Evolutionary conservation across 1,140 invertebrate species (phyloP), one percentile per base, ranked within the genome.

Genomic region (Mamestra configurata): DNA sequence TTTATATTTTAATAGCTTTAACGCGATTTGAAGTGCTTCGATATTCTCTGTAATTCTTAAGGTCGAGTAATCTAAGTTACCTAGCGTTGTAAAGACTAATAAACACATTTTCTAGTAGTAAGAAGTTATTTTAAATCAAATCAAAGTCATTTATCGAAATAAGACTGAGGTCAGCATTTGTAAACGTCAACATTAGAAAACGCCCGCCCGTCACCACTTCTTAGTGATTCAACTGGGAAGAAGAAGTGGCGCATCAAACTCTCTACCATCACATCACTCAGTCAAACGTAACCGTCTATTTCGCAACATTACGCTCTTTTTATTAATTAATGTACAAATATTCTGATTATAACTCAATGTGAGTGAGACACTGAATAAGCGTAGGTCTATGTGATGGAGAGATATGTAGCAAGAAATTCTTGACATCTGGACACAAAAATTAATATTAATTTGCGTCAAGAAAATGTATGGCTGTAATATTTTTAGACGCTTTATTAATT

Each of bases 361-460:
- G 35, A 66, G 18, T 40, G 35, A 18, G 18, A 40, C 35, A 43
- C 35, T 66, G 18, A 70, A 43, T 43, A 24, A 43, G 18, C 35
- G 61, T 43, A 66, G 61, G 35, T 7, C 18, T 40, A 10, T 20
- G 5, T 46, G 40, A 68, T 37, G 64, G 40, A 24, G 37, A 68
- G 18, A 46, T 46, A 68, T 43, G 10, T 37, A 27, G 22, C 11
- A 10, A 20, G 46, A 53, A 71, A 71, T 13, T 51, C 24, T 31
- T 71, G 66, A 51, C 40, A 71, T 51, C 27, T 71, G 6, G 8
- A 35, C 43, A 20, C 46, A 71, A 51, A 68, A 71, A 53, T 71
- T 71, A 53, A 51, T 51, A 53, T 53, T 71, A 71, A 71, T 71
- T 35, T 71, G 46, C 51, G 68, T 71, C 68, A 71, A 43, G 68